A percentile compares a stretch with the other conserved stretches of the same genome.
These are phyloP conservation scores for Daubentonia madagascariensis DNA, from an alignment of 2,113 vertebrate species.

Conservation along the genomic window DNA sequence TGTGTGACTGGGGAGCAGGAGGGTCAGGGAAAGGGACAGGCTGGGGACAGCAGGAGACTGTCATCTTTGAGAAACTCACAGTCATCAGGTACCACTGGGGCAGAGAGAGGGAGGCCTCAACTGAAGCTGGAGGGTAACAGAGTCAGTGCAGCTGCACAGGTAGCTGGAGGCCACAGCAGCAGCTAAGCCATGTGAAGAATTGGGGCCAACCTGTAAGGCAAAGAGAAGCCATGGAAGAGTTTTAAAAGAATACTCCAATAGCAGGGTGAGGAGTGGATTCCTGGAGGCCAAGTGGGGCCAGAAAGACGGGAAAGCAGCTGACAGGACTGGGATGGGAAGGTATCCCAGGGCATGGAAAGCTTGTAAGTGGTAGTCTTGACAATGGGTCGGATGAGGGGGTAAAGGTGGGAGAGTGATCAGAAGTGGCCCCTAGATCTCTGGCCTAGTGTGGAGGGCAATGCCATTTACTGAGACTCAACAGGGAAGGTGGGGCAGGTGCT, in stretches of 20 bases:
- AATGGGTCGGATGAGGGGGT: not conserved
- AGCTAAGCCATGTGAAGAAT: not conserved
- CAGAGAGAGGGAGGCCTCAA: not conserved
- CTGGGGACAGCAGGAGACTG: not conserved
- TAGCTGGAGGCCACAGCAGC: not conserved
- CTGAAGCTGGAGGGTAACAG: not conserved
- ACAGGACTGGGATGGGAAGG: not conserved
- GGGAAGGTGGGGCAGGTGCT: not conserved
- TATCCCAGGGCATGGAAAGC: not conserved
- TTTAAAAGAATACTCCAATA: not conserved
- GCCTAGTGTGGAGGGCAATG: not conserved
- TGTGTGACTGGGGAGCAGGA: not conserved
- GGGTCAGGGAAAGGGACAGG: not conserved
- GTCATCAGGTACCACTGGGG: too few relatives aligned
- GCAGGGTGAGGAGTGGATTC: not conserved
- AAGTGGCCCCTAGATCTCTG: not conserved
- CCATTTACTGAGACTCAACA: not conserved
- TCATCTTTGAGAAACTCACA: not conserved
- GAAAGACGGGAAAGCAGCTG: not conserved
- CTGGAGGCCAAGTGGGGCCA: not conserved
- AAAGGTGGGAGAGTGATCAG: not conserved
- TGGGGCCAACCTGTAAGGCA: not conserved
- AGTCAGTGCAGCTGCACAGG: too few relatives aligned
- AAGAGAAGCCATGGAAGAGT: not conserved
- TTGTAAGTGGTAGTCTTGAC: accelerated